Evolutionary conservation across 2,113 vertebrate species (phyloP).

Genomic region (Hippocampus zosterae): DNA sequence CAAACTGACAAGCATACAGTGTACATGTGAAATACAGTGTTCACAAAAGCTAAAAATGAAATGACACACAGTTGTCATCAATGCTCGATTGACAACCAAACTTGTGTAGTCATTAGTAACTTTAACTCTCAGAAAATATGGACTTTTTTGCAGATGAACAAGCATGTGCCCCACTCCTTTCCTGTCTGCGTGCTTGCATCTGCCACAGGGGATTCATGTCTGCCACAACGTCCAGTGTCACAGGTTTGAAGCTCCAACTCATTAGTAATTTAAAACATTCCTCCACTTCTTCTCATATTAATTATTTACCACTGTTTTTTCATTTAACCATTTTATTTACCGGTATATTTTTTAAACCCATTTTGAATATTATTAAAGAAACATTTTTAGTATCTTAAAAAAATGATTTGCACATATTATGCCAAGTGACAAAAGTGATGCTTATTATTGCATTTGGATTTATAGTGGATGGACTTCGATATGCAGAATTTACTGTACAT

Average conservation of each 20-base stretch:
- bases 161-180: constrained; percentile 4
- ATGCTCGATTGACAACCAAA: constrained; percentile 19
- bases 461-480: background rate
- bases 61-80: background rate
- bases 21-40: background rate
- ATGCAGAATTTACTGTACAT: background rate
- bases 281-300: constrained; percentile 48
- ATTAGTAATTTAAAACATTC: constrained; percentile 61
- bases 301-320: constrained; percentile 49
- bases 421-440: background rate
- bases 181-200: constrained; percentile 8
- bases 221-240: constrained; percentile 36
- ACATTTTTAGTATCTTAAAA: background rate
- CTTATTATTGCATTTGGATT: background rate
- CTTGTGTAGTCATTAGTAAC: constrained; percentile 23
- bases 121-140: constrained; percentile 26
- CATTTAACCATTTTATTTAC: constrained; percentile 3
- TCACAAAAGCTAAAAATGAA: background rate
- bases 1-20: constrained; percentile 1
- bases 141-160: constrained; percentile 11
- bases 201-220: constrained; percentile 28
- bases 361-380: background rate
- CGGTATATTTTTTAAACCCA: constrained; percentile 7
- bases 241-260: constrained; percentile 49
- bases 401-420: background rate